A percentile compares a stretch with the other conserved stretches of the same genome.
These are phyloP conservation scores for Pegoplata infirma DNA, from an alignment of 2,888 invertebrate genomes.

Conservation along the genomic window DNA sequence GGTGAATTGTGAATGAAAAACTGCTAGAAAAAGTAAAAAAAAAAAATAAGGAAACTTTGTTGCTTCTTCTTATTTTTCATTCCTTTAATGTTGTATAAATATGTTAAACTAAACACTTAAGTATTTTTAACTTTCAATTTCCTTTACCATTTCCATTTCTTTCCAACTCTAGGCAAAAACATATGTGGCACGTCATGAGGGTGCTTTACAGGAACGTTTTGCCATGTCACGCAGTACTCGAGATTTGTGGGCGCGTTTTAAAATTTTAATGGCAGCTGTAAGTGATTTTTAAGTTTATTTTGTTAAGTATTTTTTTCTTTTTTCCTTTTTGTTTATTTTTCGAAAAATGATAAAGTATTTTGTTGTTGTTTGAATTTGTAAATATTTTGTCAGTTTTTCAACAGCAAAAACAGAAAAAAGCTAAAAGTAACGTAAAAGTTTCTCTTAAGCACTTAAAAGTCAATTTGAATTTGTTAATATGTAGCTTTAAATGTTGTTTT, in stretches of 20 bases:
- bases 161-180: constrained; percentile 83
- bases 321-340: too few species aligned
- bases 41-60: neutral
- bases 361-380: neutral
- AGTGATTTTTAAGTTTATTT: constrained; percentile 72
- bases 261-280: constrained; percentile 89
- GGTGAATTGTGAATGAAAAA: neutral
- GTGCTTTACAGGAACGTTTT: constrained; percentile 90
- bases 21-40: neutral
- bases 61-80: neutral
- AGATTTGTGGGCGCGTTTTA: constrained; percentile 91
- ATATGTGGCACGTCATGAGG: constrained; percentile 93
- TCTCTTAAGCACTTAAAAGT: constrained; percentile 36
- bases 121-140: constrained; percentile 10
- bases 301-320: constrained; percentile 27
- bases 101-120: constrained; percentile 13
- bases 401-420: neutral
- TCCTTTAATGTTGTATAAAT: neutral
- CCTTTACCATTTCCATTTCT: constrained; percentile 1
- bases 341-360: constrained; percentile 10
- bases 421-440: neutral
- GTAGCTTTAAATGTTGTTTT: constrained; percentile 4
- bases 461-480: constrained; percentile 34
- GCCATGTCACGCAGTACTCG: constrained; percentile 93
- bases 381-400: constrained; percentile 1